A percentile compares a stretch with the other conserved stretches of the same genome.
Conservation (phyloP, 2,888 invertebrate species). For the Caenorhabditis doughertyi region DNA sequence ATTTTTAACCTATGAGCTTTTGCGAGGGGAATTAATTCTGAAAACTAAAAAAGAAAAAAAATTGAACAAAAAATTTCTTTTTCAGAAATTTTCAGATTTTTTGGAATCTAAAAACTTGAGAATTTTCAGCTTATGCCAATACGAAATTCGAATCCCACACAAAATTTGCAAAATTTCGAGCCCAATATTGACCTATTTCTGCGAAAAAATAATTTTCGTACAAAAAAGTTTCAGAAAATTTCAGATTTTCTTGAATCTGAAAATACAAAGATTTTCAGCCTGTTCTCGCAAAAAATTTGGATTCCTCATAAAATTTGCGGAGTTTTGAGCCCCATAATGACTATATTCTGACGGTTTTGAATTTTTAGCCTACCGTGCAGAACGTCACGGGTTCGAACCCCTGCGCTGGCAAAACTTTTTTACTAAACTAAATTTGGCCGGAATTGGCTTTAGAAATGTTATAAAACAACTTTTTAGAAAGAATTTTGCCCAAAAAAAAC, state of each 20-base stretch:
- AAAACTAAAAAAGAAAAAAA: too few species aligned
- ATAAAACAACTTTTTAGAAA: too few species aligned
- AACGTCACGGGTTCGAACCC: too few species aligned
- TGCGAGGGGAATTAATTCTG: too few species aligned
- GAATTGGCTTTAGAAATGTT: too few species aligned
- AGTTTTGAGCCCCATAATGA: not conserved
- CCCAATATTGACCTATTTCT: not conserved
- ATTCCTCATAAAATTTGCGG: not conserved
- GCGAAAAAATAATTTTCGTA: too few species aligned
- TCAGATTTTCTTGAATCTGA: too few species aligned
- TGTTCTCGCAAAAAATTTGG: not conserved
- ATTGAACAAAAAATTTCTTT: not conserved
- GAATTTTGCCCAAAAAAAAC: not conserved
- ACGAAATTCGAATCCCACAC: not conserved
- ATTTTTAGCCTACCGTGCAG: too few species aligned
- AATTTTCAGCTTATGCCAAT: not conserved
- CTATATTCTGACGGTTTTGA: not conserved
- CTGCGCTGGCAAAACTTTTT: too few species aligned
- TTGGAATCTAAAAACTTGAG: not conserved
- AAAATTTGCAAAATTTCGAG: not conserved
- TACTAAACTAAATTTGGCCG: too few species aligned
- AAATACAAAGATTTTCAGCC: not conserved
- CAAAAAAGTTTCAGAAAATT: too few species aligned
- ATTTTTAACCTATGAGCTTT: too few species aligned
- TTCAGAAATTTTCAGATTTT: slow-evolving; percentile 7